Evolutionary conservation across 2,113 vertebrate species (phyloP).

Genomic region (Serilophus lunatus): DNA sequence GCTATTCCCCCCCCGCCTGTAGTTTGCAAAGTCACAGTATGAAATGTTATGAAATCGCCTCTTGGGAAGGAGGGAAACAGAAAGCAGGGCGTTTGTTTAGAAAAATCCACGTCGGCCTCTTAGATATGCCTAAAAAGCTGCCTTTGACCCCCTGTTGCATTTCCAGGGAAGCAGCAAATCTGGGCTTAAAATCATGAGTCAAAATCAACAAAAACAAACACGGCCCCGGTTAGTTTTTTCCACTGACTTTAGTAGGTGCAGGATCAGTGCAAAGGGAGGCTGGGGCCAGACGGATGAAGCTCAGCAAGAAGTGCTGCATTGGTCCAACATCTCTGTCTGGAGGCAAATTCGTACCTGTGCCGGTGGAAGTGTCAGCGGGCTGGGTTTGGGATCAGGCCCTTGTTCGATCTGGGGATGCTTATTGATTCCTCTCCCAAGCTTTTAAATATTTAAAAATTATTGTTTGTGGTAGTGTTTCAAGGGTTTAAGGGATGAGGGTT

Average conservation of each 20-base stretch:
- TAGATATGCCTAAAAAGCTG: conserved; percentile 59
- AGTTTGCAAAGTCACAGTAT: conserved; percentile 61
- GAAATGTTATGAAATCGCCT: conserved; percentile 67
- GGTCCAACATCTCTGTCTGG: background rate
- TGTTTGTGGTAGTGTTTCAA: background rate
- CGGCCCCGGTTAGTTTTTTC: background rate
- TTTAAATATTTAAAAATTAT: background rate
- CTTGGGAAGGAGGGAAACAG: conserved; percentile 62
- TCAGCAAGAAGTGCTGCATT: background rate
- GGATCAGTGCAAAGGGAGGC: background rate
- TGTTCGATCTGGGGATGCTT: background rate
- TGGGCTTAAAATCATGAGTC: conserved; percentile 11
- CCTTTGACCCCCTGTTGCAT: conserved; percentile 52
- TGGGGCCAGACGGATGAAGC: background rate
- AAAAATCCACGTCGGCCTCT: conserved; percentile 30
- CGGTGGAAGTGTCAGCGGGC: background rate
- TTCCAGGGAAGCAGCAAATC: conserved; percentile 56
- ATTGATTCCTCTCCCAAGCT: background rate
- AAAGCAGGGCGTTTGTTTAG: conserved; percentile 58
- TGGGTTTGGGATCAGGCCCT: background rate
- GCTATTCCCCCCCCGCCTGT: background rate
- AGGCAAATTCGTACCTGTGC: background rate
- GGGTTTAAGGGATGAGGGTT: background rate
- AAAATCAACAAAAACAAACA: background rate
- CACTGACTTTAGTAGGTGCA: background rate